phyloP scores from a whole-genome alignment of 2,888 invertebrate genomes.

The Ectemnius continuus region DNA sequence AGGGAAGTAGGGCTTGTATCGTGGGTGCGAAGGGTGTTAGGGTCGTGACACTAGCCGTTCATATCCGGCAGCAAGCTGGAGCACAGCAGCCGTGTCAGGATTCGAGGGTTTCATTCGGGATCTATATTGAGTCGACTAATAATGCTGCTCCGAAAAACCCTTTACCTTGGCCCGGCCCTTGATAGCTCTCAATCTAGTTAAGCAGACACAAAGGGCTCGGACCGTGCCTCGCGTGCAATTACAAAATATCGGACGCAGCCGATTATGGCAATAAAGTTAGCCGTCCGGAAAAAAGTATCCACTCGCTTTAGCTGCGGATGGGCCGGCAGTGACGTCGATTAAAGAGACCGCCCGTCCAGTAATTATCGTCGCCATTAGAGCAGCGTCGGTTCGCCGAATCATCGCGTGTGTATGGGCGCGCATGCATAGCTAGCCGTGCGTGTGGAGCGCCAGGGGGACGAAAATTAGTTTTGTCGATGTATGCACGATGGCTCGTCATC shows the following conservation, averaged over 20 bases:
- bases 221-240: too few species aligned
- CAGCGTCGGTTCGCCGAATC: neutral
- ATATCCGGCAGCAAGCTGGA: conserved; percentile 65
- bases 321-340: conserved; percentile 1
- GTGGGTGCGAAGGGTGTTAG: conserved; percentile 46
- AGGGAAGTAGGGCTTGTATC: conserved; percentile 38
- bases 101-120: conserved; percentile 48
- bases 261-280: neutral
- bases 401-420: neutral
- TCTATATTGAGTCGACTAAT: conserved; percentile 63
- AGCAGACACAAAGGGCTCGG: conserved; percentile 5
- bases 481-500: neutral
- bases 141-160: conserved; percentile 46
- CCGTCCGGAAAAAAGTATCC: neutral
- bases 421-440: neutral
- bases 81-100: conserved; percentile 51
- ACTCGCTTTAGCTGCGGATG: neutral
- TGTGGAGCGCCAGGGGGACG: neutral
- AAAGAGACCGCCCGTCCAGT: conserved; percentile 6
- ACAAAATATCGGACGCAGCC: neutral
- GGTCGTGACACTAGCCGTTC: conserved; percentile 58
- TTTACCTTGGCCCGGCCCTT: conserved; percentile 13
- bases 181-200: conserved; percentile 17
- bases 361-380: conserved; percentile 1
- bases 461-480: conserved; percentile 36